Percentiles rank a stretch among this genome's conserved stretches.
phyloP scores from a whole-genome alignment of 2,113 vertebrate genomes.

The Trichomycterus rosablanca region DNA sequence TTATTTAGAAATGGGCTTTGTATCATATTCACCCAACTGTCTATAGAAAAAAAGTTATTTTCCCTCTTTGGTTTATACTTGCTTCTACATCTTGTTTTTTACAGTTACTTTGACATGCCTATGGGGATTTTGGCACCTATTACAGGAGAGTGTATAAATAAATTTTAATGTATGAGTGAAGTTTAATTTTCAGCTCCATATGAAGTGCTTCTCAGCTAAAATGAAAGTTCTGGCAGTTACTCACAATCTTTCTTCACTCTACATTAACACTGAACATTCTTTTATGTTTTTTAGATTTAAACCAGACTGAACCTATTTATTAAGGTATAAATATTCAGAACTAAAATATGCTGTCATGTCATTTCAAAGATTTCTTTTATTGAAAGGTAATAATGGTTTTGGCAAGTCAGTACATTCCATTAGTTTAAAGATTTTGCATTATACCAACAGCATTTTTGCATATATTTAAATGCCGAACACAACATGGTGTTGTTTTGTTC shows the following conservation, averaged over 20 bases:
- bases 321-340: slow-evolving; percentile 70
- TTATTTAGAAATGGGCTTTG: too few species aligned
- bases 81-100: too few species aligned
- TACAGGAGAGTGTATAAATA: too few species aligned
- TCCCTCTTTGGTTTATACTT: too few species aligned
- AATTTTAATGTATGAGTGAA: not conserved
- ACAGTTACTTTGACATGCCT: too few species aligned
- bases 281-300: slow-evolving; percentile 61
- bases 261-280: slow-evolving; percentile 55
- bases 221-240: slow-evolving; percentile 35
- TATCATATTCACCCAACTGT: too few species aligned
- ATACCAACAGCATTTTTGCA: slow-evolving; percentile 7
- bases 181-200: not conserved
- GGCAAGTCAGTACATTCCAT: slow-evolving; percentile 54
- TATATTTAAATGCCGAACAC: slow-evolving; percentile 41
- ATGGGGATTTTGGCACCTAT: too few species aligned
- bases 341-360: slow-evolving; percentile 55
- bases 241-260: slow-evolving; percentile 41
- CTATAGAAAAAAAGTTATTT: too few species aligned
- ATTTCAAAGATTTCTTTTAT: slow-evolving; percentile 63
- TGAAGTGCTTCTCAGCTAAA: slow-evolving; percentile 36
- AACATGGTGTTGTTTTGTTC: slow-evolving; percentile 27
- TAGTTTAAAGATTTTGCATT: not conserved
- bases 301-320: slow-evolving; percentile 63
- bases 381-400: slow-evolving; percentile 60